A percentile compares a stretch with the other conserved stretches of the same genome.
phyloP scores from a whole-genome alignment of 2,113 vertebrate species.

The Phoenicopterus ruber region DNA sequence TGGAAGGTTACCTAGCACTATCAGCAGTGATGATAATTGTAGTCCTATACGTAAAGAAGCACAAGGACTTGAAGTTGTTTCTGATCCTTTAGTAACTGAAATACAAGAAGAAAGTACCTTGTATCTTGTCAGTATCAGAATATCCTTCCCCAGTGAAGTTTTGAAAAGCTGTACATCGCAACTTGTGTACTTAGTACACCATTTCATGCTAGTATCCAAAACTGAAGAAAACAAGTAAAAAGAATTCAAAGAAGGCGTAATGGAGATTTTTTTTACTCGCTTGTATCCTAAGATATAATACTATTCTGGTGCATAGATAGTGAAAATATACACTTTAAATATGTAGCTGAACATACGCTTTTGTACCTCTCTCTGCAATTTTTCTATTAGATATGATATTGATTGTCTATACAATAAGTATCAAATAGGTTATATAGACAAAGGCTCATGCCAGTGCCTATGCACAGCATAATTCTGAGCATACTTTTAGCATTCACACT shows the following conservation, averaged over 20 bases:
- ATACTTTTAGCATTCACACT: neutral
- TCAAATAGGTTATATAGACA: neutral
- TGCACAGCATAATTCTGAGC: neutral
- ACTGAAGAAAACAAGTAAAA: neutral
- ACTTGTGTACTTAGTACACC: neutral
- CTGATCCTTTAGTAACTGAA: neutral
- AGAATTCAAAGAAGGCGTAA: neutral
- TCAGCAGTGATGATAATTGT: neutral
- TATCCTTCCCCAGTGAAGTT: neutral
- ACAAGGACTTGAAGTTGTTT: neutral
- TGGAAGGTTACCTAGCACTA: neutral
- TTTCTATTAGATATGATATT: neutral
- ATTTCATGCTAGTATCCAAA: neutral
- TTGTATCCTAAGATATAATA: neutral
- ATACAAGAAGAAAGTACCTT: neutral
- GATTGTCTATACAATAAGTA: neutral
- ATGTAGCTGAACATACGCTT: neutral
- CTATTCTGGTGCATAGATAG: neutral
- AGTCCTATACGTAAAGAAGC: neutral
- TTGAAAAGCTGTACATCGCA: neutral
- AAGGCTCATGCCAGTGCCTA: neutral
- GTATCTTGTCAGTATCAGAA: neutral
- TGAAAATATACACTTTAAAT: neutral
- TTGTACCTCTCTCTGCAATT: neutral
- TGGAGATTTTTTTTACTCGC: neutral